Evolutionary conservation across 2,113 vertebrate species (phyloP).

Genomic region (Maylandia zebra): DNA sequence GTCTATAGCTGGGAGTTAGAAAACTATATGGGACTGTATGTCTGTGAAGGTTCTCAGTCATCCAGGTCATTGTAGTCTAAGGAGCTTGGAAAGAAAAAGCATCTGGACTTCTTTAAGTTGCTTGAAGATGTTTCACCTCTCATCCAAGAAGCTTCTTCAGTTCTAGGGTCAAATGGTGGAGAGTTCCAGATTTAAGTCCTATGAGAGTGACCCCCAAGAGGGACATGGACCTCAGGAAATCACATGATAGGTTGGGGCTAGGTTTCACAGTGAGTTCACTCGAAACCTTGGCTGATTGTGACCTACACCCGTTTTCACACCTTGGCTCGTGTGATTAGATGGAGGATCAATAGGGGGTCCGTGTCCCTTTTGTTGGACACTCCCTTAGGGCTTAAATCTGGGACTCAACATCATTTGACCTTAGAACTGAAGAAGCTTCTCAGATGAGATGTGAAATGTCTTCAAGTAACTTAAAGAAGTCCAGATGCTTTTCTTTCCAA

Average conservation of each 20-base stretch:
- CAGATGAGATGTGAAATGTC: not conserved
- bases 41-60: not conserved
- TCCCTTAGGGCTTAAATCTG: not conserved
- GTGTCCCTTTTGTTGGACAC: not conserved
- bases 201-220: not conserved
- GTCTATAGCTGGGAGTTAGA: not conserved
- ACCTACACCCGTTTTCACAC: not conserved
- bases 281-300: not conserved
- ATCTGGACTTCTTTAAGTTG: not conserved
- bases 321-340: not conserved
- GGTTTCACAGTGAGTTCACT: not conserved
- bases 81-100: not conserved
- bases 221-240: not conserved
- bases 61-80: not conserved
- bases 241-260: accelerated
- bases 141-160: not conserved
- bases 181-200: not conserved
- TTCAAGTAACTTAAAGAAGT: not conserved
- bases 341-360: not conserved
- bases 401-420: not conserved
- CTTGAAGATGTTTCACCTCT: not conserved
- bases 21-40: not conserved
- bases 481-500: not conserved
- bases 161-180: not conserved
- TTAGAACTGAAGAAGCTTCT: not conserved